Evolutionary conservation across 2,888 invertebrate species (phyloP).

Genomic region (Liposcelis brunnea): DNA sequence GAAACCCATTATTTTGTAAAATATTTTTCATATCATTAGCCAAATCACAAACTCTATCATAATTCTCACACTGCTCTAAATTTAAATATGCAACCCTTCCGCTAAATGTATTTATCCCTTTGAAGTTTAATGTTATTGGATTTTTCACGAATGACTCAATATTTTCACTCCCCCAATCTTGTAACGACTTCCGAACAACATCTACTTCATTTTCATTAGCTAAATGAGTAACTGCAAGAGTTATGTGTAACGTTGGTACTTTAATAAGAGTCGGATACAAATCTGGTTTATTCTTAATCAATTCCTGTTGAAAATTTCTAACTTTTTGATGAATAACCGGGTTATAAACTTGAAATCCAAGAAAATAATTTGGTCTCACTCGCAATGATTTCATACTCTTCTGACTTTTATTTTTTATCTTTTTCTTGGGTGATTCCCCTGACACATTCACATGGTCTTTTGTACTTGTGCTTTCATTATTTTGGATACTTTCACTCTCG

Average conservation of each 20-base stretch:
- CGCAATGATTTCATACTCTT: too few relatives aligned
- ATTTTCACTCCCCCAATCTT: conserved; percentile 1
- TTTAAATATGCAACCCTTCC: not conserved
- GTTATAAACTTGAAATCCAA: conserved; percentile 3
- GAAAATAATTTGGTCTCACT: conserved; percentile 2
- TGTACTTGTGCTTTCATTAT: too few relatives aligned
- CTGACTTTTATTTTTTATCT: not conserved
- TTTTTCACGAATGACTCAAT: not conserved
- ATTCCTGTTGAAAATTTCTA: not conserved
- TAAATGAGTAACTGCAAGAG: not conserved
- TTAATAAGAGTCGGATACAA: not conserved
- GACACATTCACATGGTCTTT: too few relatives aligned
- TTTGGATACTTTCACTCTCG: too few relatives aligned
- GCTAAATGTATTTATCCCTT: not conserved
- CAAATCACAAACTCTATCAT: not conserved
- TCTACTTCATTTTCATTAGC: not conserved
- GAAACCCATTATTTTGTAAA: not conserved
- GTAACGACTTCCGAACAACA: not conserved
- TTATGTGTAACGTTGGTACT: not conserved
- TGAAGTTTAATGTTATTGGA: not conserved
- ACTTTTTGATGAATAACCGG: not conserved
- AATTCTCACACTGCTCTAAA: conserved; percentile 1
- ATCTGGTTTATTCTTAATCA: not conserved
- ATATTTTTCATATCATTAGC: not conserved
- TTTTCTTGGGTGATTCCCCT: not conserved